These are phyloP conservation scores for Microctenopoma stevenorrisi DNA, from an alignment of 2,797 vertebrate genomes.

Conservation along the genomic window DNA sequence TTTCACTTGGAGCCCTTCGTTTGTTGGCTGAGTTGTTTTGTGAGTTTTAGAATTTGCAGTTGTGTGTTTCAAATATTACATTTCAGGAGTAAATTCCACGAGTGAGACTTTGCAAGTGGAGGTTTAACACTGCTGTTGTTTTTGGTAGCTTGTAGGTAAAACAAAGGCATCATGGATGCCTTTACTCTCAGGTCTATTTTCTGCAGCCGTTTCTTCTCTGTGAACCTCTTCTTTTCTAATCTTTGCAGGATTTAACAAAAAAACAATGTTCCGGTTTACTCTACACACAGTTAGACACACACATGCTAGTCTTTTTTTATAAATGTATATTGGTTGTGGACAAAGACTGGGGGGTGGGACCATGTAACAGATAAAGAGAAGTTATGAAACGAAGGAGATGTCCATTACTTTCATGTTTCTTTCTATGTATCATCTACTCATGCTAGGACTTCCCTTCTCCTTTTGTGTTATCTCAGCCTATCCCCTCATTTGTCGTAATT, in stretches of 20 bases:
- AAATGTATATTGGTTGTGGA: not conserved
- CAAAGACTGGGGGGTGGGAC: not conserved
- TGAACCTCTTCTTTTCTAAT: conserved; percentile 63
- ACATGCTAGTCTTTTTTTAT: conserved; percentile 19
- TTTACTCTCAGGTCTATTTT: conserved; percentile 58
- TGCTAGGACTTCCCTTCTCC: conserved; percentile 3
- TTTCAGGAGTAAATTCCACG: not conserved
- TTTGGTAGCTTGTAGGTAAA: conserved; percentile 41
- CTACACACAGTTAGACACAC: conserved; percentile 31
- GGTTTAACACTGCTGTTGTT: conserved; percentile 12
- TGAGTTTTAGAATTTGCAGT: too few species aligned
- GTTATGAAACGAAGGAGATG: not conserved
- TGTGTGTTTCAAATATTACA: too few species aligned
- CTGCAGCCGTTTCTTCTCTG: conserved; percentile 45
- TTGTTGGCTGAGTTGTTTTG: conserved; percentile 11
- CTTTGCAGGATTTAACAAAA: conserved; percentile 52
- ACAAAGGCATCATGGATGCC: conserved; percentile 49
- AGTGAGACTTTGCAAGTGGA: conserved; percentile 24
- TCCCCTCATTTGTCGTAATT: conserved; percentile 22
- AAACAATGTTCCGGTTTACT: conserved; percentile 26
- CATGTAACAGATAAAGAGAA: not conserved
- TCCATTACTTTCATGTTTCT: conserved; percentile 14
- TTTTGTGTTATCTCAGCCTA: conserved; percentile 23
- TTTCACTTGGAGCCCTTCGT: not conserved
- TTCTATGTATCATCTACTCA: conserved; percentile 21